phyloP scores from a whole-genome alignment of 2,888 invertebrate species.

The Coelinius sp. region DNA sequence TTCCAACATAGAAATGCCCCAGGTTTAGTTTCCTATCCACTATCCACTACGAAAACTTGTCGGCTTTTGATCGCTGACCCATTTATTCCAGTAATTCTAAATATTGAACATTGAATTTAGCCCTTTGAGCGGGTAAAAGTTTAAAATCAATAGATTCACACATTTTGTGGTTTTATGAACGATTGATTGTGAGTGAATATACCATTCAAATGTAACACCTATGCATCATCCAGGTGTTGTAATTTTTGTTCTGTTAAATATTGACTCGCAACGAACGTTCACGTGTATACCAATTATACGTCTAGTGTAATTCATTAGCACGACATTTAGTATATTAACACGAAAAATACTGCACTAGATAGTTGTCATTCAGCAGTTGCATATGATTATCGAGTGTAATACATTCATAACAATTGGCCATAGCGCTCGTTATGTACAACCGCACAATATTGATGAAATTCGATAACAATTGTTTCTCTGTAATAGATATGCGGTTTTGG shows the following conservation, averaged over 20 bases:
- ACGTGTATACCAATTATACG: neutral
- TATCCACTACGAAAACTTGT: constrained; percentile 14
- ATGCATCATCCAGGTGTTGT: neutral
- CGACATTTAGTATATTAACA: neutral
- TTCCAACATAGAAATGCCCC: constrained; percentile 17
- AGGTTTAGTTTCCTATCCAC: constrained; percentile 20
- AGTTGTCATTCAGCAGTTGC: neutral
- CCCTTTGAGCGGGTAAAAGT: constrained; percentile 6
- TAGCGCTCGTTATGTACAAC: neutral
- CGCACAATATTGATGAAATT: neutral
- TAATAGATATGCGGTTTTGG: neutral
- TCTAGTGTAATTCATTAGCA: neutral
- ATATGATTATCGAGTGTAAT: neutral
- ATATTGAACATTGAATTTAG: constrained; percentile 24
- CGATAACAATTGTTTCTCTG: neutral
- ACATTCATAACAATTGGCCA: neutral
- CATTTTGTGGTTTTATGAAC: neutral
- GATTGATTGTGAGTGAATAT: neutral
- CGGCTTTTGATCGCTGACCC: constrained; percentile 30
- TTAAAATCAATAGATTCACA: neutral
- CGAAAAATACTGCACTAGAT: neutral
- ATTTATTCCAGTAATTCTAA: constrained; percentile 26
- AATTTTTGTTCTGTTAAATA: neutral
- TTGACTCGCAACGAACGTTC: neutral
- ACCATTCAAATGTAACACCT: neutral